Base-by-base conservation (phyloP, 2,797 vertebrate genomes). In the Sparus aurata region DNA sequence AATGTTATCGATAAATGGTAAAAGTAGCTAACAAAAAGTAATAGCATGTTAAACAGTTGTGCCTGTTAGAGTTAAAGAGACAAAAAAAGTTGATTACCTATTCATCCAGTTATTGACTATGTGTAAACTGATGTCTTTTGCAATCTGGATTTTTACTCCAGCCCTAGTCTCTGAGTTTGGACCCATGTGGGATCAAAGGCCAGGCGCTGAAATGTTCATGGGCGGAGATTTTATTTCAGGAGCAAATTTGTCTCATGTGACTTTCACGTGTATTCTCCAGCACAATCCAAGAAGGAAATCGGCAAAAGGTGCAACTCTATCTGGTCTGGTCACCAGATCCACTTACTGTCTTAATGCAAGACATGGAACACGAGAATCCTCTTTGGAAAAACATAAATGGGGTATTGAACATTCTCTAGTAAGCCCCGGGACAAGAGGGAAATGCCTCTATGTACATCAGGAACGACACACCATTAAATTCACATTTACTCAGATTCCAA, bases 401-500 rank as follows among this genome's bases (percentile, higher is more conserved):
- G 75, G 30, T 58, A 80, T 46, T 0, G 16, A 76, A 73, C 66
- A 73, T 85, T 49, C 38, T 67, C 12, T 0, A 2, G 25, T 43
- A 17, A 25, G 61, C 71, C 83, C 43, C 43, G 1, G 73, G 73
- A 84, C 67, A 62, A 47, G 47, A 81, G 18, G 69, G 71, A 27
- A 54, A 77, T 4, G 27, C 80, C 22, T 61, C 41, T 20, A 64
- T 54, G 64, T 67, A 85, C 70, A 75, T 54, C 54, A 71, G 38
- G 12, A 76, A 76, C n/a, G 43, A 10, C 67, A 77, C 46, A 54
- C 69, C 81, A 84, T 84, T 80, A 78, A 87, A 88, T 70, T 67
- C 70, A 68, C 85, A 88, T 87, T 82, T 49, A 84, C 6, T 65
- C 77, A 73, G 77, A 71, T 85, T 86, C 79, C 70, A 66, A 75